Evolutionary conservation across 2,113 vertebrate species (phyloP).

Genomic region (Callocephalon fimbriatum): DNA sequence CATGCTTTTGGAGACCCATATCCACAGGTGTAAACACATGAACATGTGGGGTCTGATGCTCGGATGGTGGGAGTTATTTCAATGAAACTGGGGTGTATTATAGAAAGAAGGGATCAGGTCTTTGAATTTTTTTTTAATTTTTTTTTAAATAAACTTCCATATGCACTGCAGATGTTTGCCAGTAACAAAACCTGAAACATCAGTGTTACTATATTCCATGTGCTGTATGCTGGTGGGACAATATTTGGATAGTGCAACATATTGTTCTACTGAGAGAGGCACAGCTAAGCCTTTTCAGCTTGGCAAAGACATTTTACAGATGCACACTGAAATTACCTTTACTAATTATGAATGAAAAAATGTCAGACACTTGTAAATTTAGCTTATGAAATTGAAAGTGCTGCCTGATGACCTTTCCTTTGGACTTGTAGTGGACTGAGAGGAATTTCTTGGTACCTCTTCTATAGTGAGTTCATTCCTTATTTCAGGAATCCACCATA

Average conservation of each 20-base stretch:
- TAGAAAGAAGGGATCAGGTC: not conserved
- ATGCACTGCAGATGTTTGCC: not conserved
- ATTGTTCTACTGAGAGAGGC: not conserved
- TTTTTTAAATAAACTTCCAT: not conserved
- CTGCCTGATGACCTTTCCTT: not conserved
- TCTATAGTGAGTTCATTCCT: not conserved
- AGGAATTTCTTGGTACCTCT: not conserved
- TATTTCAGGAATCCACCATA: not conserved
- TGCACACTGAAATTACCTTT: not conserved
- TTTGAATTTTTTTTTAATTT: not conserved
- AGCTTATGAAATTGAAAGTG: not conserved
- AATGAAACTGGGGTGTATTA: not conserved
- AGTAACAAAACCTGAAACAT: not conserved
- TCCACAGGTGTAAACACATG: not conserved
- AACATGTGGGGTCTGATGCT: not conserved
- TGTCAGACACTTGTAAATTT: not conserved
- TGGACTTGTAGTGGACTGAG: not conserved
- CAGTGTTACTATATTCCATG: not conserved
- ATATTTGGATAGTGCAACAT: not conserved
- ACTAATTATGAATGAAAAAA: not conserved
- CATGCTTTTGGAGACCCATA: not conserved
- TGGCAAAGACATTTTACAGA: not conserved
- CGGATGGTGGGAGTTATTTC: not conserved
- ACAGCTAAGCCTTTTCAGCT: not conserved
- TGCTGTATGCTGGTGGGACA: not conserved